phyloP scores from a whole-genome alignment of 2,888 invertebrate species.

The Hedya salicella region DNA sequence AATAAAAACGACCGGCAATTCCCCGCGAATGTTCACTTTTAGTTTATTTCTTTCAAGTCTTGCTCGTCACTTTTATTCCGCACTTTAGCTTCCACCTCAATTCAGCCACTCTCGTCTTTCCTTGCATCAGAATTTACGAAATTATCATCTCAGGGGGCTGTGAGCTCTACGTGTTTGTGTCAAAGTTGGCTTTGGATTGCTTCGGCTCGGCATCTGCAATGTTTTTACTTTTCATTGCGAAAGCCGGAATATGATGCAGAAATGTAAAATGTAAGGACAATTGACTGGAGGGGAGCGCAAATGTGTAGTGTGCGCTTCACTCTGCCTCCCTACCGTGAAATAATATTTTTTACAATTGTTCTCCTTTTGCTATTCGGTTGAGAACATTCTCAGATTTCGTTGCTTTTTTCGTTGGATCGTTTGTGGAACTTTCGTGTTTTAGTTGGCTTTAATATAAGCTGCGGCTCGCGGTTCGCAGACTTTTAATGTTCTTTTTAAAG shows the following conservation, averaged over 20 bases:
- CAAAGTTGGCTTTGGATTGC: constrained; percentile 48
- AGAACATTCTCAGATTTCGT: constrained; percentile 40
- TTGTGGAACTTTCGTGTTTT: constrained; percentile 19
- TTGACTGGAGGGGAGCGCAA: constrained; percentile 72
- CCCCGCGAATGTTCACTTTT: constrained; percentile 46
- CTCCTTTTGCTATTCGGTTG: constrained; percentile 44
- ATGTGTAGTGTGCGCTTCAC: constrained; percentile 65
- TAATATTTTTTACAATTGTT: constrained; percentile 40
- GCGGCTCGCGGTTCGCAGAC: background rate
- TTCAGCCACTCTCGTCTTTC: constrained; percentile 79
- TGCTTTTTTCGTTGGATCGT: constrained; percentile 33
- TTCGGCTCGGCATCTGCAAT: constrained; percentile 59
- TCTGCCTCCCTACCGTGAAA: constrained; percentile 48
- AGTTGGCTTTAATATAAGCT: constrained; percentile 10
- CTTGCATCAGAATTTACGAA: constrained; percentile 76
- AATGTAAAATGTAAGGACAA: constrained; percentile 83
- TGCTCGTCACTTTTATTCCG: constrained; percentile 80
- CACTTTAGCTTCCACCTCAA: constrained; percentile 80
- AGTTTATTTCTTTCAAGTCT: constrained; percentile 49
- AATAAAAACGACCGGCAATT: constrained; percentile 42
- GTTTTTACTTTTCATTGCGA: constrained; percentile 82
- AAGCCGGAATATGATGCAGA: constrained; percentile 80
- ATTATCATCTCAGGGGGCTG: constrained; percentile 46
- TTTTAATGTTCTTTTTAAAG: constrained; percentile 16
- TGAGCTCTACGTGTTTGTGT: constrained; percentile 46